Conservation (phyloP, 92 coral and sea anemone genomes). For the Pocillopora grandis region DNA sequence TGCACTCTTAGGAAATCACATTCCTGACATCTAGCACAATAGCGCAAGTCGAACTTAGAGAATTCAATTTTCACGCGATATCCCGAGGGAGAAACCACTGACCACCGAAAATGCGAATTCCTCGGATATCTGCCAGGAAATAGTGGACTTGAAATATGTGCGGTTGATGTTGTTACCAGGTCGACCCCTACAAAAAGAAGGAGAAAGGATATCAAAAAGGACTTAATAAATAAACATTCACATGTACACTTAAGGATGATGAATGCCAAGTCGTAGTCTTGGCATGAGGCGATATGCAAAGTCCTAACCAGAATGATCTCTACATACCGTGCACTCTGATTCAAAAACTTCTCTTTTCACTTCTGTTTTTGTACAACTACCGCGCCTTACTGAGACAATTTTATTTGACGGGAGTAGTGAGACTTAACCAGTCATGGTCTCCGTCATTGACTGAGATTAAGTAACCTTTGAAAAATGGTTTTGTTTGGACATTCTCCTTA, state of each 20-base stretch:
- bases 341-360: no score
- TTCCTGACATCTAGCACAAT: not conserved
- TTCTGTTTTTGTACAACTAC: no score
- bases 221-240: not conserved
- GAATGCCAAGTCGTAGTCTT: no score
- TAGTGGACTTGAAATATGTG: conserved; percentile 20
- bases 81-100: conserved; percentile 32
- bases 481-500: no score
- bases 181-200: conserved; percentile 27
- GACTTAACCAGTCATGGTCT: no score
- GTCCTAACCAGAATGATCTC: no score
- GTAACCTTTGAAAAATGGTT: no score
- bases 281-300: no score
- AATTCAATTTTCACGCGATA: conserved; percentile 36
- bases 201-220: not conserved
- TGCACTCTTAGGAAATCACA: conserved; percentile 8
- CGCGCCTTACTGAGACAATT: no score
- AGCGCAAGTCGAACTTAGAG: conserved; percentile 8
- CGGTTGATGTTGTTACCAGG: conserved; percentile 9
- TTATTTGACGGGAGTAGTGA: no score
- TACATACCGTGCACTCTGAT: no score
- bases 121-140: conserved; percentile 44
- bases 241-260: not conserved
- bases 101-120: conserved; percentile 38
- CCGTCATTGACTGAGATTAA: no score